Base-by-base conservation (phyloP, 2,797 vertebrate genomes). In the Vipera latastei region DNA sequence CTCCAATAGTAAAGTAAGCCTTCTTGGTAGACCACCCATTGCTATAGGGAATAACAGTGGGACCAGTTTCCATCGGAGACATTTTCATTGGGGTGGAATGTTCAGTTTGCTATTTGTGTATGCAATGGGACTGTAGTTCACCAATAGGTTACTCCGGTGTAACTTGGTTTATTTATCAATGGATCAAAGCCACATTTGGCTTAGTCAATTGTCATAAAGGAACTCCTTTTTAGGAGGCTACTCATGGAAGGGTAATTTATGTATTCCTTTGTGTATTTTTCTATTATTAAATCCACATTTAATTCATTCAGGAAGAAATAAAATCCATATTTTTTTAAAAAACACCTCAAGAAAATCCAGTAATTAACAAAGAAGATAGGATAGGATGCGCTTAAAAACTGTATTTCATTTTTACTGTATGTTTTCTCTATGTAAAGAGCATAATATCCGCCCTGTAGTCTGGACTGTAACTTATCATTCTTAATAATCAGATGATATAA, bases 11-110 rank as follows among this genome's bases (percentile, higher is more conserved):
- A 96, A 94, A 85, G 92, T 51, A 20, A 89, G 91, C 86, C 91
- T 51, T 56, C 93, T 96, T 96, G 94, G 96, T 55, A 7, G 97
- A 97, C 97, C 97, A 97, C 97, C 97, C 97, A 95, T 95, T 91
- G 96, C 93, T 96, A 94, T 78, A 22, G 95, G 95, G 94, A 93
- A 92, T 94, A 95, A 96, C 90, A 92, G 32, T 5, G 56, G 95
- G 44, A 93, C 90, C 95, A 93, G 94, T 93, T 95, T 57, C 92
- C 60, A 83, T 61, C 69, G 59, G 38, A 38, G 53, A 3, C 13
- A 8, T 44, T 65, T 53, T 53, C 18, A 28, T 38, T 32, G 44
- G 51, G n/a, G 60, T 32, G 51, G 65, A 32, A 63, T n/a, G 8
- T 65, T 88, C 38, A 4, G 4, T 38, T 38, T 57, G 59, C 28